Base-by-base conservation (phyloP, 2,888 invertebrate genomes). In the Pammene fasciana region DNA sequence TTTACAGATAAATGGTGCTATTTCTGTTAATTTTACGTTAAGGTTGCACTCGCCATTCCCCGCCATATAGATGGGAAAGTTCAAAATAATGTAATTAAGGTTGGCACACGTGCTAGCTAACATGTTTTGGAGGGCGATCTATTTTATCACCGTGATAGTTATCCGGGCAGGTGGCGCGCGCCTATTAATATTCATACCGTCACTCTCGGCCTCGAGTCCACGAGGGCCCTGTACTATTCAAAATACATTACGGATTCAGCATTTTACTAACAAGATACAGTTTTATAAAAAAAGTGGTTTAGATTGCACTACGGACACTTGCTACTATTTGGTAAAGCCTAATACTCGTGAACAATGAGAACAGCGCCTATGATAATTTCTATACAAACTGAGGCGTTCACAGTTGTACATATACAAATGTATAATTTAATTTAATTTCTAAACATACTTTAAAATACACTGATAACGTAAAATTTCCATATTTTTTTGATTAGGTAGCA, bases 121-220 rank as follows among this genome's bases (percentile, higher is more conserved):
- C 54, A 54, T 14, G 52, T 65, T 60, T 65, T 16, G 26, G 26
- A 56, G 62, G 59, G 70, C 79, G 80, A 83, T 85, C 76, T 82
- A 84, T 83, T 83, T 80, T 82, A 82, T 83, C 82, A 75, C 75
- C 68, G 72, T 74, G 79, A 82, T 85, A 83, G 84, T 84, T 84
- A 86, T 83, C 85, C 79, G 78, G 79, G 75, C 82, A 84, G 84
- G 85, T 85, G 82, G 78, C 76, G 81, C 79, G 79, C 78, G 81
- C 81, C 78, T 80, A 89, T 92, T 88, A 91, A 90, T 90, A 92
- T 92, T 90, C 90, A 90, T 89, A 80, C 80, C 83, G 82, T 83
- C 82, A 83, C 78, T 80, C 82, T 80, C 54, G 75, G 75, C 72
- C 76, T 75, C 75, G 79, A 81, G 83, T 82, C 84, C 79, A 64